Conservation (phyloP, 2,113 vertebrate genomes). For the Uria aalge region DNA sequence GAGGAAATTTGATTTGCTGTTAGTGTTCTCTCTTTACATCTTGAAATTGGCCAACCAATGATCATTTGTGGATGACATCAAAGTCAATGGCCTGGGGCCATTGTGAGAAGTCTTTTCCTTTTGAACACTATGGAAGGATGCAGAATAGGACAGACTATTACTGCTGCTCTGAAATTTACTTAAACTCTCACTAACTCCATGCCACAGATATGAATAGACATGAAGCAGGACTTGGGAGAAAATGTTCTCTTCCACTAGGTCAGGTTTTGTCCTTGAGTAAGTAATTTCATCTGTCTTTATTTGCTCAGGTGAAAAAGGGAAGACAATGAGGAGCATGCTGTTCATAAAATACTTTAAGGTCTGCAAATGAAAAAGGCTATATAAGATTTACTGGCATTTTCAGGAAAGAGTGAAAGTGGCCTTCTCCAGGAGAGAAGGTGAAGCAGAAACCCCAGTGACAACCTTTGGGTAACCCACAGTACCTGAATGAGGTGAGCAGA, state of each 20-base stretch:
- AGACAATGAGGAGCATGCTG: background rate
- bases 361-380: background rate
- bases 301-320: background rate
- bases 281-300: background rate
- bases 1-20: background rate
- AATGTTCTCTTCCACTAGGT: background rate
- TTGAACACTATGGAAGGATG: background rate
- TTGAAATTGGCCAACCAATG: background rate
- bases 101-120: background rate
- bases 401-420: background rate
- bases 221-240: background rate
- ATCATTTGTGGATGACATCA: background rate
- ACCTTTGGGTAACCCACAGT: fast-evolving
- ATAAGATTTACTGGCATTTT: background rate
- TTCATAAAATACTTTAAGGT: background rate
- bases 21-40: background rate
- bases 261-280: background rate
- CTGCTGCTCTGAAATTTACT: background rate
- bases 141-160: background rate
- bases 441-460: background rate
- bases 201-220: background rate
- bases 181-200: background rate
- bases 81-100: background rate
- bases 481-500: background rate
- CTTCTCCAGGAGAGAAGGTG: background rate